Evolutionary conservation across 2,888 invertebrate species (phyloP), one percentile per base, ranked within the genome.

Genomic region (Rhamphomyia laevipes): DNA sequence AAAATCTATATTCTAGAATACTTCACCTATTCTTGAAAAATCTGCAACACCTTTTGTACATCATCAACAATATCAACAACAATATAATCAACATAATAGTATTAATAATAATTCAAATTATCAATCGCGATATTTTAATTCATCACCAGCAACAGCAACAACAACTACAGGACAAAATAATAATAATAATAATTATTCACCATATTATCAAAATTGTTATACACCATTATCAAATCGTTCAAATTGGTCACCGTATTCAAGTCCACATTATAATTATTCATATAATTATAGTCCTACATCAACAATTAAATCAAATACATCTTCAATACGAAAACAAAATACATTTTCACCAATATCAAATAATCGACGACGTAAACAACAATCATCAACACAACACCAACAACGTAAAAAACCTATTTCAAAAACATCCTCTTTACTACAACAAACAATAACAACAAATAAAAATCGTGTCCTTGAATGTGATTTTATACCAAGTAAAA

Each of bases 401-500:
- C 35, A 35, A 35, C 35, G 13, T n/a, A 35, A n/a, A 35, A 35
- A 35, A 35, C 23, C 23, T 7, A 27, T 27, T 27, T 27, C 23
- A 18, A 18, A 11, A 40, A 18, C 12, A 40, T 12, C 17, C 2
- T 10, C 12, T 12, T 17, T 17, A 17, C 17, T 12, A 17, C 16
- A 12, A 10, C 17, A 17, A 17, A 13, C 17, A 11, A 17, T 11
- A 17, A 38, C 4, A 17, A 40, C 40, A 7, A 56, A 51, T 27
- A 61, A 60, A 53, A 67, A 56, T 58, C 67, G 65, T 42, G 60
- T 64, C 30, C 62, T 64, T 9, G 67, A 67, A 54, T 65, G 64
- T 55, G 65, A 65, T 56, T 62, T 65, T 40, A 66, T 62, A 47
- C 65, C 65, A 51, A 65, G 61, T 55, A 66, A 63, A 53, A 67